Evolutionary conservation across 2,797 vertebrate genomes (phyloP).

Genomic region (Falco peregrinus): DNA sequence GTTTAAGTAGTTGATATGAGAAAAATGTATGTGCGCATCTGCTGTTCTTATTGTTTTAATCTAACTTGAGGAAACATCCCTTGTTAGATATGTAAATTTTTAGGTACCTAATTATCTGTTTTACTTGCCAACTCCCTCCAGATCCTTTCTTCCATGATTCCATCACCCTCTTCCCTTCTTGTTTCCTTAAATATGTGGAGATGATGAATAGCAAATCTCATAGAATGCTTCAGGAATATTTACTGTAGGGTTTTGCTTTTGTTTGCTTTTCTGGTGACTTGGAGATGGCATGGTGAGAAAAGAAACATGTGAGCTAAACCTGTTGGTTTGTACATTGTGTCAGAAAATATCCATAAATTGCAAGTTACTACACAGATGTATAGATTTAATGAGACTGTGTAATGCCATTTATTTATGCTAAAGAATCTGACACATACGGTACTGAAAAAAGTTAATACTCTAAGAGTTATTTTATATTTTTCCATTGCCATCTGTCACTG

Average conservation of each 20-base stretch:
- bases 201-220: conserved; percentile 56
- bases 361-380: conserved; percentile 75
- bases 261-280: conserved; percentile 74
- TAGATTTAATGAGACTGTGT: conserved; percentile 76
- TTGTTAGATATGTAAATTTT: neutral
- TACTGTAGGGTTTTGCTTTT: conserved; percentile 68
- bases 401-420: conserved; percentile 76
- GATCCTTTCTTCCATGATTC: conserved; percentile 1
- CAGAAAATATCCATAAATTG: conserved; percentile 74
- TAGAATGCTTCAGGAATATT: conserved; percentile 60
- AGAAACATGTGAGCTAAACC: conserved; percentile 74
- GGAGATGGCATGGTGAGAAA: conserved; percentile 70
- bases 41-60: neutral
- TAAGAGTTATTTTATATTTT: conserved; percentile 70
- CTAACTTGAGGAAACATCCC: neutral
- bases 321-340: conserved; percentile 74
- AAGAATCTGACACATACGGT: conserved; percentile 69
- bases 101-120: neutral
- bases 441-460: conserved; percentile 73
- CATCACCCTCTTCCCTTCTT: neutral
- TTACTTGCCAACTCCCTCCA: neutral
- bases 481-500: conserved; percentile 71
- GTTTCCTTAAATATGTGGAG: neutral
- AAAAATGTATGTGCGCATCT: neutral
- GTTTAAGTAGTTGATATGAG: neutral